These are phyloP conservation scores for Mythimna albipuncta DNA, from an alignment of 2,888 invertebrate genomes.

Conservation along the genomic window DNA sequence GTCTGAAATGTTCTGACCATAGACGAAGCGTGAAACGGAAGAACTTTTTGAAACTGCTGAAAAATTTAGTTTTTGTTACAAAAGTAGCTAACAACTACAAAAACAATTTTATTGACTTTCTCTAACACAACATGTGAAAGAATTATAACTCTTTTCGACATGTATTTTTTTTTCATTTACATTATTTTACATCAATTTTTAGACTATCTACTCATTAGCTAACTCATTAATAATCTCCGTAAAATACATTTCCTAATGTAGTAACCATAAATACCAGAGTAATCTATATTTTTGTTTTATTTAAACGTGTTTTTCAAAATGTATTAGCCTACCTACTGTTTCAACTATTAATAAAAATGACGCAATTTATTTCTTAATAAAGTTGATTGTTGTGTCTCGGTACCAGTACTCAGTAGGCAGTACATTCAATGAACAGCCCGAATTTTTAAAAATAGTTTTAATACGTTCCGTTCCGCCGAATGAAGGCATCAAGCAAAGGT, in stretches of 20 bases:
- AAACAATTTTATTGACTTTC: slow-evolving; percentile 32
- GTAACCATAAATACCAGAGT: slow-evolving; percentile 21
- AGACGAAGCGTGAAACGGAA: slow-evolving; percentile 40
- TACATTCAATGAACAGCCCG: slow-evolving; percentile 36
- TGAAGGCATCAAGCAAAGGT: slow-evolving; percentile 59
- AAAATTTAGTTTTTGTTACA: neutral
- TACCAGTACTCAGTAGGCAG: slow-evolving; percentile 4
- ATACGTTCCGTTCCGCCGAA: slow-evolving; percentile 42
- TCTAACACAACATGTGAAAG: slow-evolving; percentile 15
- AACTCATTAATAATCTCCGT: neutral
- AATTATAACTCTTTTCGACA: neutral
- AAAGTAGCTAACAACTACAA: neutral
- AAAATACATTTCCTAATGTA: slow-evolving; percentile 2
- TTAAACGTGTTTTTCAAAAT: slow-evolving; percentile 32
- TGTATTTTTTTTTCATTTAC: neutral
- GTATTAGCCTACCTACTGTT: neutral
- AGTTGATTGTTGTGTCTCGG: slow-evolving; percentile 31
- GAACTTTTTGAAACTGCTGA: neutral
- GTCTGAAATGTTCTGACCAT: slow-evolving; percentile 54
- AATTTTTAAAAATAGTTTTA: slow-evolving; percentile 56
- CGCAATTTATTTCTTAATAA: slow-evolving; percentile 32
- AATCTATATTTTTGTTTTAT: slow-evolving; percentile 26
- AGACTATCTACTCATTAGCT: slow-evolving; percentile 1
- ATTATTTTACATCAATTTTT: slow-evolving; percentile 29
- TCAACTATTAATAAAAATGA: slow-evolving; percentile 30